A percentile compares a stretch with the other conserved stretches of the same genome.
Evolutionary conservation across 2,888 invertebrate species (phyloP).

Genomic region (Aproaerema taeniolella): DNA sequence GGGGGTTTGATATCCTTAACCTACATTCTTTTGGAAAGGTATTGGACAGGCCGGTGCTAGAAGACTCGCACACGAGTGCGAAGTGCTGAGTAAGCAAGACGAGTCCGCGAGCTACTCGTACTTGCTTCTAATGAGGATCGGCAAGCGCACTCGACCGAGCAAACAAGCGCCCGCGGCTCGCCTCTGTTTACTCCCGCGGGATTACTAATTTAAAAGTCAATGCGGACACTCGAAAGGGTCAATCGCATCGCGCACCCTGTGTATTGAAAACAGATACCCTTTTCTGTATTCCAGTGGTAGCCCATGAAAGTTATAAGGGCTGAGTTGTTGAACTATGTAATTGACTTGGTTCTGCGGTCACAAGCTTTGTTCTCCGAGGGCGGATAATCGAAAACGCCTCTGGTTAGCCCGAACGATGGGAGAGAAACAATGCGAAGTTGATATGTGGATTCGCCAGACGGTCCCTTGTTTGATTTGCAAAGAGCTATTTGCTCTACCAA

Average conservation of each 20-base stretch:
- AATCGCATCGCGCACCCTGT: conserved; percentile 64
- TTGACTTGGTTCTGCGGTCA: conserved; percentile 75
- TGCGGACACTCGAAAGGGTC: conserved; percentile 76
- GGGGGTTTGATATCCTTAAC: conserved; percentile 34
- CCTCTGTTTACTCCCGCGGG: conserved; percentile 70
- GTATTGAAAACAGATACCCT: conserved; percentile 77
- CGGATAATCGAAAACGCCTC: conserved; percentile 76
- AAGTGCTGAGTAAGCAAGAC: conserved; percentile 65
- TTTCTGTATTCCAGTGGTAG: conserved; percentile 74
- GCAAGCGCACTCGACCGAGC: conserved; percentile 70
- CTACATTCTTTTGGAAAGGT: too few relatives aligned
- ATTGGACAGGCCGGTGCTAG: too few relatives aligned
- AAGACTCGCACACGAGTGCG: conserved; percentile 13
- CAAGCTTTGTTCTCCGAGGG: conserved; percentile 72
- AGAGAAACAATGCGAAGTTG: conserved; percentile 74
- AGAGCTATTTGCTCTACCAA: conserved; percentile 69
- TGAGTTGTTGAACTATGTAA: conserved; percentile 78
- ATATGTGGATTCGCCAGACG: conserved; percentile 71
- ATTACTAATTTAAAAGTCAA: conserved; percentile 78
- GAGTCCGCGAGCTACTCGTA: conserved; percentile 30
- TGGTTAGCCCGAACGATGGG: conserved; percentile 68
- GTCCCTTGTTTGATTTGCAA: conserved; percentile 74
- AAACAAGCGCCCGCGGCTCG: conserved; percentile 62
- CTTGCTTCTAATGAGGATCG: conserved; percentile 70
- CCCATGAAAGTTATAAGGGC: conserved; percentile 76